Percentiles rank a stretch among this genome's conserved stretches.
Evolutionary conservation across 2,888 invertebrate species (phyloP).

Genomic region (Tromatobia lineatoria): DNA sequence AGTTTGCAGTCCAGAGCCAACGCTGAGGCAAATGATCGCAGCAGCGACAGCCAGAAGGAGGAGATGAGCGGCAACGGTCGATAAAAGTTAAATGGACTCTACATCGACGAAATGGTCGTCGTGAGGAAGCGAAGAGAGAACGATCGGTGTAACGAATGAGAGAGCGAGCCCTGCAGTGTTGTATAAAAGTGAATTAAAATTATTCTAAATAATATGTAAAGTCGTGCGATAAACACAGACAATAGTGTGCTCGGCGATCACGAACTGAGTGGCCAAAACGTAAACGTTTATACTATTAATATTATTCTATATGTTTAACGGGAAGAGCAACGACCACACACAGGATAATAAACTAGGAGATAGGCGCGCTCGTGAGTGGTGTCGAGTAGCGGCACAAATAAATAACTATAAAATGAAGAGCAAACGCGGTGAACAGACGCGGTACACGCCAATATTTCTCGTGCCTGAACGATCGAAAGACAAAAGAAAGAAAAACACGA

Average conservation of each 20-base stretch:
- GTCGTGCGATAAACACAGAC: conserved; percentile 82
- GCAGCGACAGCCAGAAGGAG: conserved; percentile 91
- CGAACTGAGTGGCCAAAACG: conserved; percentile 85
- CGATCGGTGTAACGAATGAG: conserved; percentile 66
- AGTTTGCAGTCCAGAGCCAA: conserved; percentile 95
- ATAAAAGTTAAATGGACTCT: conserved; percentile 54
- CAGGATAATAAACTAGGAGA: conserved; percentile 28
- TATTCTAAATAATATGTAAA: conserved; percentile 79
- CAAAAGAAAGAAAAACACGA: conserved; percentile 45
- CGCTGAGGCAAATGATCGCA: conserved; percentile 96
- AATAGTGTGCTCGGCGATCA: conserved; percentile 82
- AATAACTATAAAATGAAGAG: conserved; percentile 48
- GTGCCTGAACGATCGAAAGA: conserved; percentile 40
- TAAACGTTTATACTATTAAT: conserved; percentile 83
- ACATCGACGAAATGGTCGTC: conserved; percentile 21
- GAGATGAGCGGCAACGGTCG: conserved; percentile 87
- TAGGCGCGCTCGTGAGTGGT: conserved; percentile 27
- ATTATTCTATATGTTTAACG: conserved; percentile 65
- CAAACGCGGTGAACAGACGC: conserved; percentile 5
- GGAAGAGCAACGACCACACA: conserved; percentile 43
- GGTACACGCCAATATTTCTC: conserved; percentile 15
- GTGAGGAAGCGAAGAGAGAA: conserved; percentile 61
- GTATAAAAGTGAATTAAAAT: conserved; percentile 83
- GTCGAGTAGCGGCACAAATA: conserved; percentile 5
- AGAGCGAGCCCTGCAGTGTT: conserved; percentile 71